phyloP scores from a whole-genome alignment of 2,113 vertebrate genomes.

The Neopipo cinnamomea region DNA sequence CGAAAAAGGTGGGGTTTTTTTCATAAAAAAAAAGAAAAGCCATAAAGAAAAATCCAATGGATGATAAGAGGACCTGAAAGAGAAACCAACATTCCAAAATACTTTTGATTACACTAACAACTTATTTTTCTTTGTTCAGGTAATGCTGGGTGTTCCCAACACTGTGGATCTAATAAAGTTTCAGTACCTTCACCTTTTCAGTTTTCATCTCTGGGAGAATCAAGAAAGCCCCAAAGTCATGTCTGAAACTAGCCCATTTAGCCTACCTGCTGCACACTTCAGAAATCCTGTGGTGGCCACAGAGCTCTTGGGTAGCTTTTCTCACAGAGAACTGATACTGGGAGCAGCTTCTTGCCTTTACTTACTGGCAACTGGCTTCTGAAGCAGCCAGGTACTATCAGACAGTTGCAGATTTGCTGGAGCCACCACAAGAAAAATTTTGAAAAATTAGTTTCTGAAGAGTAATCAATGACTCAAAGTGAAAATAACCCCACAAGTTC shows the following conservation, averaged over 20 bases:
- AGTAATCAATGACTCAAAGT: not conserved
- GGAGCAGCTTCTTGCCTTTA: not conserved
- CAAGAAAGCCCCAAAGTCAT: not conserved
- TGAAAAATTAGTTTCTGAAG: not conserved
- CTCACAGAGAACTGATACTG: not conserved
- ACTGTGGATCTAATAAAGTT: not conserved
- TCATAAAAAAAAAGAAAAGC: not conserved
- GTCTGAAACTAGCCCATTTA: not conserved
- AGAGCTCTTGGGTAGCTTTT: not conserved
- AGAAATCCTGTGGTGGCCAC: not conserved
- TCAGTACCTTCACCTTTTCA: not conserved
- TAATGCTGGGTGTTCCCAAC: not conserved
- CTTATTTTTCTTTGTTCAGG: not conserved
- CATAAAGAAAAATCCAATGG: not conserved
- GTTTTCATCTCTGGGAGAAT: not conserved
- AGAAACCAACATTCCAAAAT: not conserved
- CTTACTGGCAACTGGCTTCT: not conserved
- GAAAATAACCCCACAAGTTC: rapidly evolving
- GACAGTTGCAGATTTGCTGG: not conserved
- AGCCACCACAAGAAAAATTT: not conserved
- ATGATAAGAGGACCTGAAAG: not conserved
- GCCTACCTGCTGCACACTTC: not conserved
- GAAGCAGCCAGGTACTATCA: not conserved
- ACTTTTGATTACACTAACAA: not conserved
- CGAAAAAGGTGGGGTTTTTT: not conserved